phyloP scores from a whole-genome alignment of 1,140 invertebrate species.

The Trissolcus basalis region DNA sequence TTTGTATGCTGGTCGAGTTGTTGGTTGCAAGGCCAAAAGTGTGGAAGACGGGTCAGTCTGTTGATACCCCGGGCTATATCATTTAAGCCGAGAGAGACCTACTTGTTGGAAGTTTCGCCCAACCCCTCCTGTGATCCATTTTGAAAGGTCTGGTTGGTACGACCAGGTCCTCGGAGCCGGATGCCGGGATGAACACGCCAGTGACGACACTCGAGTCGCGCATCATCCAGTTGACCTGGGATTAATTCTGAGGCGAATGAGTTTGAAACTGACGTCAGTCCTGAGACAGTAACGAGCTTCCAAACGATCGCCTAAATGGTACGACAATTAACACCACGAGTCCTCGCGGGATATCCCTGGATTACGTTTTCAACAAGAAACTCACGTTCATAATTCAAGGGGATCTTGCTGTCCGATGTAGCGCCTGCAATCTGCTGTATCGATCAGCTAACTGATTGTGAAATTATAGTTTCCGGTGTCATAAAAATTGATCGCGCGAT shows the following conservation, averaged over 20 bases:
- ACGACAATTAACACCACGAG: conserved; percentile 23
- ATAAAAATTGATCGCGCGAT: too few relatives aligned
- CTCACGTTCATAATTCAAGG: conserved; percentile 4
- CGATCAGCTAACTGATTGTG: too few relatives aligned
- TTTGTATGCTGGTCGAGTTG: too few relatives aligned
- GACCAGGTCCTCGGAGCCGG: conserved; percentile 5
- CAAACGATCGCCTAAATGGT: conserved; percentile 26
- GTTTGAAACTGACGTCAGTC: conserved; percentile 25
- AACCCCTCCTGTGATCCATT: conserved; percentile 14
- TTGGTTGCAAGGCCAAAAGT: background rate
- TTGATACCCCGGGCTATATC: conserved; percentile 16
- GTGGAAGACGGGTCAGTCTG: conserved; percentile 27
- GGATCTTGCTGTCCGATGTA: background rate
- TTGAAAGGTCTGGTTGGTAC: conserved; percentile 18
- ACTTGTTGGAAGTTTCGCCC: conserved; percentile 26
- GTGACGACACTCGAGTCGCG: conserved; percentile 15
- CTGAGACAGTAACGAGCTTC: conserved; percentile 28
- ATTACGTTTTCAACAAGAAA: conserved; percentile 9
- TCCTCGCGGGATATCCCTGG: conserved; percentile 10
- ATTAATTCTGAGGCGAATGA: conserved; percentile 37
- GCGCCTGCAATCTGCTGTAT: too few relatives aligned
- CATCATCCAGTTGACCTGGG: conserved; percentile 31
- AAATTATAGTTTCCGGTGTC: too few relatives aligned
- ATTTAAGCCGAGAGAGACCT: conserved; percentile 5
- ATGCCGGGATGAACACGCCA: conserved; percentile 10